Evolutionary conservation across 2,113 vertebrate genomes (phyloP), one percentile per base, ranked within the genome.

Genomic region (Cichladusa arquata): DNA sequence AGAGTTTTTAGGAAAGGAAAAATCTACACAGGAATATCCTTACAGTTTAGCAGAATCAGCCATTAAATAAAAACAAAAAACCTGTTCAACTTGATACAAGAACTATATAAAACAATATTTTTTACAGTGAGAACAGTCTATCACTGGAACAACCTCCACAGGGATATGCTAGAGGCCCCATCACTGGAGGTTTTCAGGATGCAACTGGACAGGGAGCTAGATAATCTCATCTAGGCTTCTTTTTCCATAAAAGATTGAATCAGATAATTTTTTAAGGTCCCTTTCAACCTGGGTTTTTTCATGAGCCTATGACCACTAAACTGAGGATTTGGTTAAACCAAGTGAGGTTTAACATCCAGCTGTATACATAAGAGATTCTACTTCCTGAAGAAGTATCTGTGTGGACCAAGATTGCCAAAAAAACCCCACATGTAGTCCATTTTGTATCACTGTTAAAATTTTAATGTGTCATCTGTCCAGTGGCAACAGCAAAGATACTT

Each of bases 341-440:
- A 2, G 1, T 34, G 19, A 60, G 4, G 14, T 58, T 83, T 62
- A 70, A 76, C 14, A 47, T 40, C 25, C 31, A 76, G 14, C 8
- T 77, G 26, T 72, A 34, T 25, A 8, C 33, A 45, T 5, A 34
- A 12, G 29, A 67, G 36, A 44, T 53, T 69, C 9, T 34, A 0
- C 34, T 26, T 86, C 29, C 40, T 47, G 34, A 77, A 78, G 15
- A 83, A 61, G 12, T 18, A 89, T 9, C 8, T 57, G 22, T 9
- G 48, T 6, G 11, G 45, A 80, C 26, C 31, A 57, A 81, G 25
- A 66, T 0, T 44, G 11, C 8, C 12, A 62, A 79, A 44, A 65
- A 44, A 12, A 1, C 14, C 23, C 8, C 11, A 16, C 24, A 65
- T 0, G 10, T 24, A 61, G 26, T 13, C 16, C 1, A 45, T n/a